Percentiles rank a stretch among this genome's conserved stretches.
These are phyloP conservation scores for Metopolophium dirhodum DNA, from an alignment of 1,140 invertebrate genomes.

Conservation along the genomic window DNA sequence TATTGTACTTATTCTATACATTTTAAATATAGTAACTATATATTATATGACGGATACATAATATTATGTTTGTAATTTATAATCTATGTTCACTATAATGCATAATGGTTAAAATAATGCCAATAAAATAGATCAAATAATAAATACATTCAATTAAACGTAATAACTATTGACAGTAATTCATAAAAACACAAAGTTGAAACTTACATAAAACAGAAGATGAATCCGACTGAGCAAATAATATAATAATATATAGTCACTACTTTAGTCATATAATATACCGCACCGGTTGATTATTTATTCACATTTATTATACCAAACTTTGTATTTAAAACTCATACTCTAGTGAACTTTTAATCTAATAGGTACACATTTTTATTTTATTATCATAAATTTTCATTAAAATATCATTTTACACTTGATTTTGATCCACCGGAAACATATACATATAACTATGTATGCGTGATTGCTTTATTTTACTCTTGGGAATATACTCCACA, in stretches of 20 bases:
- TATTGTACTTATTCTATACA: background rate
- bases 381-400: background rate
- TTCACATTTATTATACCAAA: background rate
- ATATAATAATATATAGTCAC: background rate
- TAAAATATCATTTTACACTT: background rate
- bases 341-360: background rate
- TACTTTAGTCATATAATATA: background rate
- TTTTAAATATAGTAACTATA: background rate
- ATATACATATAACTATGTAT: background rate
- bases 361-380: background rate
- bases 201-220: background rate
- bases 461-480: conserved; percentile 5
- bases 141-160: too few relatives aligned
- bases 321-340: background rate
- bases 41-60: too few relatives aligned
- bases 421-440: background rate
- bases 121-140: too few relatives aligned
- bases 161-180: background rate
- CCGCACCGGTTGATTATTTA: background rate
- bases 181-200: background rate
- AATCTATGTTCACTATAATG: background rate
- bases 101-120: background rate
- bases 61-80: background rate
- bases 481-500: background rate
- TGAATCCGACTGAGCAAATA: background rate